Base-by-base conservation (phyloP, 2,888 invertebrate species). In the Apodemia hepburni region DNA sequence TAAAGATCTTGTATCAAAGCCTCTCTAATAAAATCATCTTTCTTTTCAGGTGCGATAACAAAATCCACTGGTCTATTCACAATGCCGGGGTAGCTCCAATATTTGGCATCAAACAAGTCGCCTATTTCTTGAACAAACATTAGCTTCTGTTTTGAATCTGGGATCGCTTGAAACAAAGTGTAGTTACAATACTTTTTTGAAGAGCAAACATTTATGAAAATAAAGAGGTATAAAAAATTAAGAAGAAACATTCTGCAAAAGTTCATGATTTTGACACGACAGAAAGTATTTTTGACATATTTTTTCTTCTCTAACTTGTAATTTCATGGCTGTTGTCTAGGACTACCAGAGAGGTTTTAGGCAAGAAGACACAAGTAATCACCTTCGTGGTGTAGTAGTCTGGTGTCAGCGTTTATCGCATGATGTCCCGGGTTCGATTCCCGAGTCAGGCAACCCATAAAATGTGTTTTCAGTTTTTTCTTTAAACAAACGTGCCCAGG, bases 171-270 rank as follows among this genome's bases (percentile, higher is more conserved):
- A 15, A 57, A 57, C 15, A 57, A 57, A 7, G 54, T 54, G 12
- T 54, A 54, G 7, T 54, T 54, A 15, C 6, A 22, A 22, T 54
- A 54, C 6, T 54, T 54, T 27, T 54, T 54, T 54, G 54, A 27
- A 27, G 3, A 2, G 5, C 54, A 54, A 54, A 15, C 5, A 22
- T 22, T 27, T 54, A 60, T 38, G 11, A 47, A 17, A 47, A 51
- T 54, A 6, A 54, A 54, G 6, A 54, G 18, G 29, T 61, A 54
- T 70, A 76, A 74, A 72, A 77, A 79, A 80, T 79, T 75, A 69
- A 76, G 73, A 80, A 80, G 78, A 73, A 78, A 76, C 76, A 73
- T 74, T 79, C 81, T 84, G 38, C 3, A 38, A 38, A 12, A 38
- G 11, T 38, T 38, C 38, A 38, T 38, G 11, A 38, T 38, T 38